Base-by-base conservation (phyloP, 2,797 vertebrate genomes). In the Myotis myotis region DNA sequence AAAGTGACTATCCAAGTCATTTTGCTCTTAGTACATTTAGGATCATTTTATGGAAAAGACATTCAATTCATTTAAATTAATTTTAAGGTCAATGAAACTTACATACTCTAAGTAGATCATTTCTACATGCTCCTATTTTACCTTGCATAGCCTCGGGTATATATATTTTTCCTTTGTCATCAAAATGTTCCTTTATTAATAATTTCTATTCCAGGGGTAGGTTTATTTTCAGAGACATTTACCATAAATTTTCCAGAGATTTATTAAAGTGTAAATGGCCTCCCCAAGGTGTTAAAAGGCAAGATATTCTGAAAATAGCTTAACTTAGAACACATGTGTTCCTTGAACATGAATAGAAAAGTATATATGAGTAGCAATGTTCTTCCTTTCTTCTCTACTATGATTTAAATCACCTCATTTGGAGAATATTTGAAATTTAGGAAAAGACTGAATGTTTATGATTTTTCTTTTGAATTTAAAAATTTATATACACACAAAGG, bases 151-250 rank as follows among this genome's bases (percentile, higher is more conserved):
- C 19, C 30, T 78, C 33, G 36, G 22, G 30, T 60, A 76, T 80
- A 47, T 47, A 19, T 60, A 3, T 78, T 33, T 94, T 95, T 88
- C 62, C 75, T 88, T 90, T 22, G 30, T 82, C 64, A 82, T 82
- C 25, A 72, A 55, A 72, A 70, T 64, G 55, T 88, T 81, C 33
- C 25, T 82, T 75, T 47, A 49, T 82, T 49, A 95, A 93, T 62
- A 19, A 89, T 53, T 64, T 91, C 23, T 82, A 86, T 66, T 83
- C 36, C 36, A 49, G 17, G 16, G 17, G 9, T 47, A 87, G 41
- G 6, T 81, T 83, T 71, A 87, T 84, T 89, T 96, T 89, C 75
- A 93, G 20, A 90, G n/a, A 94, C 19, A 81, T 66, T 86, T 60
- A 51, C n/a, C 38, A 57, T 74, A 74, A 66, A 83, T 62, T 89